These are phyloP conservation scores for Oncorhynchus mykiss DNA, from an alignment of 2,113 vertebrate species.

Conservation along the genomic window DNA sequence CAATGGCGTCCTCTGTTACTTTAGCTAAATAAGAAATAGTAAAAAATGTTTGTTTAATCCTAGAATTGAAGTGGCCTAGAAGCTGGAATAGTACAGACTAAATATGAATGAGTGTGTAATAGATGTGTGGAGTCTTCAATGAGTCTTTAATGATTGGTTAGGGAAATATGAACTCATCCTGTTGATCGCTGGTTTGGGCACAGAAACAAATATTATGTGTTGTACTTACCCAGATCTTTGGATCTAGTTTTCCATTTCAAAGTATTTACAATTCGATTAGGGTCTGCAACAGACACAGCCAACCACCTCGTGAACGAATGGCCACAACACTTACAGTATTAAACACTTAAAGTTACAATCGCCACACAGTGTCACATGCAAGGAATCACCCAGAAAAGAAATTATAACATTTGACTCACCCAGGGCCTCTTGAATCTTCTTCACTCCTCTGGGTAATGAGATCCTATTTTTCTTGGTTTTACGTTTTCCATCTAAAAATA, in stretches of 20 bases:
- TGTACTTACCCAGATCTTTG: not conserved
- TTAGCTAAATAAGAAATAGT: constrained; percentile 22
- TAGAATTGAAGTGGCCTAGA: not conserved
- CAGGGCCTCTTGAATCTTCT: constrained; percentile 6
- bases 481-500: constrained; percentile 22
- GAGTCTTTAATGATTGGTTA: not conserved
- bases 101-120: not conserved
- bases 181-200: not conserved
- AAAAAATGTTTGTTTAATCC: not conserved
- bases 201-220: not conserved
- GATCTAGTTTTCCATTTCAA: not conserved
- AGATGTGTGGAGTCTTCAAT: not conserved
- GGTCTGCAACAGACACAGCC: not conserved
- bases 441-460: not conserved
- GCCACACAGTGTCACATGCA: not conserved
- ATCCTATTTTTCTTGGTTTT: constrained; percentile 2
- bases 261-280: not conserved
- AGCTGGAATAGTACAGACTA: not conserved
- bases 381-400: too few relatives aligned
- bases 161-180: not conserved
- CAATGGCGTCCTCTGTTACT: constrained; percentile 20
- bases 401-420: not conserved
- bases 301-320: not conserved
- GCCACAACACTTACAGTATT: not conserved
- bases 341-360: not conserved